Base-by-base conservation (phyloP, 2,888 invertebrate genomes). In the Aproaerema taeniolella region DNA sequence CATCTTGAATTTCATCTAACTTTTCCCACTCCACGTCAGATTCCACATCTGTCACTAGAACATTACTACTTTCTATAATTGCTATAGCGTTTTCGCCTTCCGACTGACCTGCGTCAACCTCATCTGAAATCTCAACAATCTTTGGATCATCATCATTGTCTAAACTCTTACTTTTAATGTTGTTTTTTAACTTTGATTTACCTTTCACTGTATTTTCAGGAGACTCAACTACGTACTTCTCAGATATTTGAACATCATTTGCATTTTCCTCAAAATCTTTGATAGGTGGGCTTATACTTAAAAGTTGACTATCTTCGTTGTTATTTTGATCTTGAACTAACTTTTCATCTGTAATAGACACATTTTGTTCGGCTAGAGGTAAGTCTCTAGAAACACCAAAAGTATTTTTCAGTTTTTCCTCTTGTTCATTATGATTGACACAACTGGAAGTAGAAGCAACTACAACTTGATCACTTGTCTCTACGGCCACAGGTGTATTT, bases 21-120 rank as follows among this genome's bases (percentile, higher is more conserved):
- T 77, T 78, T 59, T 90, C 91, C 85, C 88, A 89, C 53, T 91
- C 89, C 26, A 88, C 68, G 49, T 91, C 91, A 28, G 89, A 89
- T 53, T 91, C 89, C 25, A 88, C 69, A 49, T 91, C 91, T 26
- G 89, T 88, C 9, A 93, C 82, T 15, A 91, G 65, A 8, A 89
- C 81, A 53, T 82, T 82, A 53, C 72, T 82, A 44, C 74, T 79
- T 40, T 88, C 86, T 39, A 81, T 72, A 41, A 88, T 58, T 38
- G 74, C 66, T 28, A 79, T 20, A 24, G 52, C 52, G 42, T 56
- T 63, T 20, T 69, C 67, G 38, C 68, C 60, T 43, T 69, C 75
- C 31, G 50, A 47, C 13, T 58, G 50, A 20, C 14, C 32, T 33
- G 42, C 44, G 32, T 28, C 40, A n/a, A n/a, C n/a, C 31, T 76